These are phyloP conservation scores for Pherbina coryleti DNA, from an alignment of 2,888 invertebrate genomes.

Conservation along the genomic window DNA sequence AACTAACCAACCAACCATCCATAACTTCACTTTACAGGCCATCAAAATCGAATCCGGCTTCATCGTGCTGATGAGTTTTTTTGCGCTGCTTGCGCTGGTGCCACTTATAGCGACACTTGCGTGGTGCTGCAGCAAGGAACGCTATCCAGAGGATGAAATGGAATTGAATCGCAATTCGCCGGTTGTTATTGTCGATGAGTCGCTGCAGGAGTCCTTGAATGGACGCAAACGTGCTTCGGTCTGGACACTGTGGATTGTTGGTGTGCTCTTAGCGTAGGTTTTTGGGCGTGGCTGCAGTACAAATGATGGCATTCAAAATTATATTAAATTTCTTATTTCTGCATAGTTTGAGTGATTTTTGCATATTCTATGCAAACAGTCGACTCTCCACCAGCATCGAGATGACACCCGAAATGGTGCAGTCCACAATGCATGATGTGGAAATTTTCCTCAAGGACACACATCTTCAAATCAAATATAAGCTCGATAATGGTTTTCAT, in stretches of 20 bases:
- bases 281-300: background rate
- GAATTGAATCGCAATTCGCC: slow-evolving; percentile 59
- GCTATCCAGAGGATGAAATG: slow-evolving; percentile 70
- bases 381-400: slow-evolving; percentile 73
- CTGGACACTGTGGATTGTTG: slow-evolving; percentile 64
- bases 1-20: background rate
- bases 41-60: slow-evolving; percentile 80
- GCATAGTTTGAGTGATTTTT: slow-evolving; percentile 72
- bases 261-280: slow-evolving; percentile 64
- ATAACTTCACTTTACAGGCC: slow-evolving; percentile 71
- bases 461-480: slow-evolving; percentile 75
- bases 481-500: slow-evolving; percentile 73
- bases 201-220: slow-evolving; percentile 61
- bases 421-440: slow-evolving; percentile 74
- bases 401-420: slow-evolving; percentile 72
- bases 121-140: slow-evolving; percentile 68
- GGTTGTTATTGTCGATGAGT: slow-evolving; percentile 64
- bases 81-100: slow-evolving; percentile 76
- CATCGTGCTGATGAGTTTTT: slow-evolving; percentile 75
- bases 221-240: slow-evolving; percentile 65
- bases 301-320: no score
- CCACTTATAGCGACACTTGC: slow-evolving; percentile 76
- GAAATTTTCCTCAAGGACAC: slow-evolving; percentile 75
- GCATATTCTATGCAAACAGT: slow-evolving; percentile 77
- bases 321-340: background rate